Evolutionary conservation across 2,888 invertebrate species (phyloP).

Genomic region (Liopterus haemorrhoidalis): DNA sequence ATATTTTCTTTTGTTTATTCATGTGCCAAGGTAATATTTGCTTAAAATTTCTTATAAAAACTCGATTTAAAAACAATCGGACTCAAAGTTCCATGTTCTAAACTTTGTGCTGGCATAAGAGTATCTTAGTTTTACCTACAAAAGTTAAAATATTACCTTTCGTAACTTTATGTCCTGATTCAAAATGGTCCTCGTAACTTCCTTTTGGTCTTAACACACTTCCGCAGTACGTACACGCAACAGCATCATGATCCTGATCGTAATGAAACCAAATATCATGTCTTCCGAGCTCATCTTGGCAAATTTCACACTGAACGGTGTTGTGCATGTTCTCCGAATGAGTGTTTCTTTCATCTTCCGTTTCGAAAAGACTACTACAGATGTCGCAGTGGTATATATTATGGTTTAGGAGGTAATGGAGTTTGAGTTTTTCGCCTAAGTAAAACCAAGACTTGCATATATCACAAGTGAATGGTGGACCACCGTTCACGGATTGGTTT

Average conservation of each 20-base stretch:
- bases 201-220: conserved; percentile 12
- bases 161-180: too few relatives aligned
- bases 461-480: conserved; percentile 16
- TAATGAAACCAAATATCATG: conserved; percentile 5
- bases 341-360: conserved; percentile 1
- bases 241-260: conserved; percentile 11
- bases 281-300: conserved; percentile 9
- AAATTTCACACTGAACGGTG: conserved; percentile 17
- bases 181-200: too few relatives aligned
- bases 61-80: too few relatives aligned
- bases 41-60: too few relatives aligned
- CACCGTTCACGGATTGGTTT: conserved; percentile 3
- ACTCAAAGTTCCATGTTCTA: too few relatives aligned
- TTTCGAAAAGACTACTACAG: conserved; percentile 15
- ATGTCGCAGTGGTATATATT: conserved; percentile 17
- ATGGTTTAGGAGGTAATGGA: conserved; percentile 18
- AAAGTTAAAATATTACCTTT: too few relatives aligned
- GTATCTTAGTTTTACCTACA: too few relatives aligned
- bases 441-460: conserved; percentile 17
- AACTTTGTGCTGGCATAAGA: too few relatives aligned
- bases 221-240: conserved; percentile 16
- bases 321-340: conserved; percentile 9
- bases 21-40: too few relatives aligned
- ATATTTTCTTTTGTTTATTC: too few relatives aligned
- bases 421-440: conserved; percentile 15